A percentile compares a stretch with the other conserved stretches of the same genome.
phyloP scores from a whole-genome alignment of 2,888 invertebrate genomes.

The Stramonita haemastoma region DNA sequence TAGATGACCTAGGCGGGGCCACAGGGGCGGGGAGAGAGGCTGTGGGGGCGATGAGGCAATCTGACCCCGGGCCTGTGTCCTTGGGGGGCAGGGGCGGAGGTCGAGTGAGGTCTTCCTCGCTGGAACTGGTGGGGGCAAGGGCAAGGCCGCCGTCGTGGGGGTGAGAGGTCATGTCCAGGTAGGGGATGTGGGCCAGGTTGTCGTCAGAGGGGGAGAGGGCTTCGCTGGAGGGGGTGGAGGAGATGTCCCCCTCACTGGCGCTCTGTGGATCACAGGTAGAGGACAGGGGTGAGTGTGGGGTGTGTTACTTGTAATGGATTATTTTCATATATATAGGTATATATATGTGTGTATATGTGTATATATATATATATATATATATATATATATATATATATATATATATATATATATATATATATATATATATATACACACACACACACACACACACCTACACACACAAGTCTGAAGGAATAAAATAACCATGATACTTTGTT shows the following conservation, averaged over 20 bases:
- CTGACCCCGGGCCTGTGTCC: neutral
- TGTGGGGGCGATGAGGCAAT: conserved; percentile 7
- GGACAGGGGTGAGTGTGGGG: neutral
- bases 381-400: neutral
- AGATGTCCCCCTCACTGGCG: conserved; percentile 33
- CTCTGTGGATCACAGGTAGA: conserved; percentile 1
- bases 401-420: neutral
- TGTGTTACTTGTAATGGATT: no score
- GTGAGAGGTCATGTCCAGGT: conserved; percentile 23
- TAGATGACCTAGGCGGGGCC: conserved; percentile 33
- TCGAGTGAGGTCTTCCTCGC: conserved; percentile 3
- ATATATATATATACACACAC: neutral
- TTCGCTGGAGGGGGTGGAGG: conserved; percentile 41
- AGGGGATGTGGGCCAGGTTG: conserved; percentile 21
- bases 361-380: neutral
- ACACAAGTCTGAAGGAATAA: no score
- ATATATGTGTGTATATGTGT: neutral
- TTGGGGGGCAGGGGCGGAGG: neutral
- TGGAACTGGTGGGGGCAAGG: conserved; percentile 9
- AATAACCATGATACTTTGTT: no score
- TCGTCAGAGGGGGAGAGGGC: conserved; percentile 36
- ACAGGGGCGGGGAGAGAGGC: conserved; percentile 2
- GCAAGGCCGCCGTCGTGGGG: neutral
- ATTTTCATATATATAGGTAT: neutral
- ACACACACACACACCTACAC: neutral